phyloP scores from a whole-genome alignment of 2,888 invertebrate genomes.

The Argynnis bischoffii region DNA sequence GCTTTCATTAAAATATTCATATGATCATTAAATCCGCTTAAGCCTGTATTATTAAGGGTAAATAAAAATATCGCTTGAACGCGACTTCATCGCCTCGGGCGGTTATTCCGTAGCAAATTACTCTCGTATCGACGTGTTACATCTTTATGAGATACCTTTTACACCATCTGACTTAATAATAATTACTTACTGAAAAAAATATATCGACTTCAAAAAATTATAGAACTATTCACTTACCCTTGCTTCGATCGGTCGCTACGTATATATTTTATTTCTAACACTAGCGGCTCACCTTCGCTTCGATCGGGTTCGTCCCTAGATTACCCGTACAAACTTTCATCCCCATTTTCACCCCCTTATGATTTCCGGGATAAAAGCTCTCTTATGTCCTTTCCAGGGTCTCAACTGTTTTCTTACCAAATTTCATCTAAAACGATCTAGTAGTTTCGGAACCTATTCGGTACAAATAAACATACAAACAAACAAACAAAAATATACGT shows the following conservation, averaged over 20 bases:
- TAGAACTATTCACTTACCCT: not conserved
- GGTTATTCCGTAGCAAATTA: slow-evolving; percentile 53
- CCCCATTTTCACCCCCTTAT: too few species aligned
- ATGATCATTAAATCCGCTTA: slow-evolving; percentile 19
- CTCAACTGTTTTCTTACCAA: too few species aligned
- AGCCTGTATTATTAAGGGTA: slow-evolving; percentile 31
- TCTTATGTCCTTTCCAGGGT: too few species aligned
- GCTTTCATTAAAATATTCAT: slow-evolving; percentile 19
- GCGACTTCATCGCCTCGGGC: slow-evolving; percentile 38
- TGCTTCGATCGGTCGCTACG: not conserved
- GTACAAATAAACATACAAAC: too few species aligned
- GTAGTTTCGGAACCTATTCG: too few species aligned
- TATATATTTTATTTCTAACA: not conserved
- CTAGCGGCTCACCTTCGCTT: too few species aligned
- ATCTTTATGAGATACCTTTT: slow-evolving; percentile 52
- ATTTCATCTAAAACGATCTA: too few species aligned
- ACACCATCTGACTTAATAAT: slow-evolving; percentile 39
- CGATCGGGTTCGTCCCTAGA: too few species aligned
- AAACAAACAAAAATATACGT: too few species aligned
- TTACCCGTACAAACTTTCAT: too few species aligned
- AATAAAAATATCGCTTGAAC: slow-evolving; percentile 33
- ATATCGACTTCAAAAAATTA: not conserved
- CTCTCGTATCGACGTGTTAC: slow-evolving; percentile 53
- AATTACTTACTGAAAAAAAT: not conserved
- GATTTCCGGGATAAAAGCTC: too few species aligned